Evolutionary conservation across 2,113 vertebrate species (phyloP).

Genomic region (Osmerus eperlanus): DNA sequence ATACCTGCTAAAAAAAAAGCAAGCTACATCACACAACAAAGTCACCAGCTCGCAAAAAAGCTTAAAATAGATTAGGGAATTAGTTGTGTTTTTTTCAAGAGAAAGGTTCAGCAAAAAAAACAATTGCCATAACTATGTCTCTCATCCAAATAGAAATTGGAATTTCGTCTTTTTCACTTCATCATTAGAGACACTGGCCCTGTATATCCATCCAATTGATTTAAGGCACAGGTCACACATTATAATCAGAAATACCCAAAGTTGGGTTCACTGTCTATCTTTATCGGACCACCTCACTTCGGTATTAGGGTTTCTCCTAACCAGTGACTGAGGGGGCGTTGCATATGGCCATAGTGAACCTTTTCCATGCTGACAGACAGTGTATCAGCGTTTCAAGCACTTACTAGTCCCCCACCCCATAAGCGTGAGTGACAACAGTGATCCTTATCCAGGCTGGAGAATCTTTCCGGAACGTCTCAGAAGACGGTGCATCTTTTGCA

Average conservation of each 20-base stretch:
- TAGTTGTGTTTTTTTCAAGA: background rate
- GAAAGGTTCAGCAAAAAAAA: background rate
- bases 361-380: background rate
- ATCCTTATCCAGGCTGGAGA: background rate
- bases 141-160: background rate
- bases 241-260: background rate
- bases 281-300: background rate
- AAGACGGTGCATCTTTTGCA: conserved; percentile 86
- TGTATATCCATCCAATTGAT: conserved; percentile 26
- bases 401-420: background rate
- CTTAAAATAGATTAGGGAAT: background rate
- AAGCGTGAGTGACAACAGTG: conserved; percentile 6
- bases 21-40: conserved; percentile 16
- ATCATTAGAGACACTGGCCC: background rate
- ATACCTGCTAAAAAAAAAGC: conserved; percentile 18
- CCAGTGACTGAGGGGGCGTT: background rate
- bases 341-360: background rate
- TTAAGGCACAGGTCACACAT: conserved; percentile 5
- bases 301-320: background rate
- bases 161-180: background rate
- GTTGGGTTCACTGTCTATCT: background rate
- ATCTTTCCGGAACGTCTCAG: conserved; percentile 51
- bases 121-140: background rate
- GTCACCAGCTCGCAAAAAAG: conserved; percentile 11
- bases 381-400: background rate